A percentile compares a stretch with the other conserved stretches of the same genome.
Evolutionary conservation across 2,888 invertebrate species (phyloP).

Genomic region (Xestia xanthographa): DNA sequence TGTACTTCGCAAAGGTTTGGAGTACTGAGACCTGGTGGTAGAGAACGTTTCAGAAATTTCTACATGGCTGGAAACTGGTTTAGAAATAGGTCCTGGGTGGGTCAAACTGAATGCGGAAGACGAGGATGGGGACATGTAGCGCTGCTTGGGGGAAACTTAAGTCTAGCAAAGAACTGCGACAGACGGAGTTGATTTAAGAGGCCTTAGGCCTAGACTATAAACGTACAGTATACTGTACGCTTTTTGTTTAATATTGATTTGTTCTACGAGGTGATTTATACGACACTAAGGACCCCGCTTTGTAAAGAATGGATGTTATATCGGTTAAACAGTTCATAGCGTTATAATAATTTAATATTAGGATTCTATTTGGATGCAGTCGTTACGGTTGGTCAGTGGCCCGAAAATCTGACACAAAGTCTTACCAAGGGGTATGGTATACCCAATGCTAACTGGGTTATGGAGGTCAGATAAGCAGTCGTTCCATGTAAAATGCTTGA

Average conservation of each 20-base stretch:
- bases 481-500: not conserved
- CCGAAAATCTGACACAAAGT: not conserved
- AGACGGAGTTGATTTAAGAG: not conserved
- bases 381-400: not conserved
- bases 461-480: not conserved
- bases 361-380: not conserved
- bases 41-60: not conserved
- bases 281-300: not conserved
- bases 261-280: not conserved
- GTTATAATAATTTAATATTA: not conserved
- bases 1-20: conserved; percentile 92
- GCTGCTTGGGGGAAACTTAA: not conserved
- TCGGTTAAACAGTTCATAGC: not conserved
- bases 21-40: conserved; percentile 91
- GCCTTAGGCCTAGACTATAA: not conserved
- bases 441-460: not conserved
- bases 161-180: not conserved
- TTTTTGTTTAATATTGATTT: not conserved
- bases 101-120: not conserved
- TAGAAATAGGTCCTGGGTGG: not conserved
- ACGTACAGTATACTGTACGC: not conserved
- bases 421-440: not conserved
- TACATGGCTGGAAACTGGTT: not conserved
- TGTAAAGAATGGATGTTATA: not conserved
- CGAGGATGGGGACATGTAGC: not conserved